Evolutionary conservation across 2,113 vertebrate genomes (phyloP), one percentile per base, ranked within the genome.

Genomic region (Toxostoma redivivum): DNA sequence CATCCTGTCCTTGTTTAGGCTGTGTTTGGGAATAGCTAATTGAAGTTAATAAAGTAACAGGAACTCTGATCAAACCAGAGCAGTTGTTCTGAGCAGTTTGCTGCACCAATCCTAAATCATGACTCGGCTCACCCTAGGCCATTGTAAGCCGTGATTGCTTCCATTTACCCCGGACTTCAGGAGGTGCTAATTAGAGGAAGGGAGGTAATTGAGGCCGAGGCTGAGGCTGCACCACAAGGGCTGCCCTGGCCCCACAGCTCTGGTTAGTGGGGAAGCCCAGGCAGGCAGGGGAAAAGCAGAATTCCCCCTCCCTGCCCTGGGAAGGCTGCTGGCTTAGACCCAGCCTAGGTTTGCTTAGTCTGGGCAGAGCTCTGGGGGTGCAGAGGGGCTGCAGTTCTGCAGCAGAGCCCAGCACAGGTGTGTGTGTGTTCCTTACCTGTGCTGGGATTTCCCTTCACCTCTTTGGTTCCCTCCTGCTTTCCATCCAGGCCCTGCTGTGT

Each of bases 111-210:
- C 58, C 8, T n/a, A 51, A 86, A 58, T 31, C 72, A 13, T 13
- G 71, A 12, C 81, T 77, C 35, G 1, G 56, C 50, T 97, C 62
- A 95, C 77, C 81, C 82, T 31, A 27, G 91, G 89, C 93, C 42
- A 9, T 51, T 58, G 57, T 42, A 35, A 85, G 28, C 40, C n/a
- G 2, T 2, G 67, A 30, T 64, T 74, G 84, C 82, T 93, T 90
- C 74, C 76, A 25, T 86, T 90, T 58, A 21, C 37, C 74, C 51
- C 67, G 2, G 54, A 17, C 83, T 92, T 91, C 8, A 57, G 82
- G 85, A 95, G 88, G 71, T 70, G 90, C 67, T 95, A 81, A 88
- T 95, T 90, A 93, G 93, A 81, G 85, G 82, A 42, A 80, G 85
- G 92, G 20, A 74, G 76, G 90, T 86, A 60, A 86, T 85, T 90